Conservation (phyloP, 2,113 vertebrate species). For the Seriola aureovittata region DNA sequence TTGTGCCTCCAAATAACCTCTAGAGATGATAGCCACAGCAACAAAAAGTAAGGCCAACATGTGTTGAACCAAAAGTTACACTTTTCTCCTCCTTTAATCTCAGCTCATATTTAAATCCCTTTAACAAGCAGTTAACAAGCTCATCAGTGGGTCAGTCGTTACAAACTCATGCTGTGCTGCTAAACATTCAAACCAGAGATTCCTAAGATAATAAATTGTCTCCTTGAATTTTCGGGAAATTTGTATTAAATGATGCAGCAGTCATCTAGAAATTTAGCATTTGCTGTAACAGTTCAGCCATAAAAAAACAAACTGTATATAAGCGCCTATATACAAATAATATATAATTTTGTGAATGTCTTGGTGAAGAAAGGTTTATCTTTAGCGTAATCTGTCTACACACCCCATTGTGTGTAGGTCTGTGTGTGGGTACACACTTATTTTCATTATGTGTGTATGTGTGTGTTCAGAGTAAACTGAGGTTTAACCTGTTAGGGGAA, state of each 20-base stretch:
- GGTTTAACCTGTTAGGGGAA: slow-evolving; percentile 79
- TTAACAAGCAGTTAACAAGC: slow-evolving; percentile 18
- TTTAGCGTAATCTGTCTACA: not conserved
- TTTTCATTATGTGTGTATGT: slow-evolving; percentile 46
- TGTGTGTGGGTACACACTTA: slow-evolving; percentile 13
- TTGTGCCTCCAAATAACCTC: not conserved
- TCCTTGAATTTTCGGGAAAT: not conserved
- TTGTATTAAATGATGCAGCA: slow-evolving; percentile 16
- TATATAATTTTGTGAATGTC: not conserved
- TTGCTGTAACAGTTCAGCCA: not conserved
- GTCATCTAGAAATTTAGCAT: not conserved
- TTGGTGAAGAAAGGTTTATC: not conserved
- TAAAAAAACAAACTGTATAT: not conserved
- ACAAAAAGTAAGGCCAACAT: not conserved
- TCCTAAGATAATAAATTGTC: not conserved
- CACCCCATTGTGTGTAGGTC: not conserved
- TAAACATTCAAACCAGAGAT: slow-evolving; percentile 2
- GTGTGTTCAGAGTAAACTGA: slow-evolving; percentile 58
- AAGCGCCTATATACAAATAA: not conserved
- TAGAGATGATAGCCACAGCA: not conserved
- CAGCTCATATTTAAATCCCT: not conserved
- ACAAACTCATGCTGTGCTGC: slow-evolving; percentile 15
- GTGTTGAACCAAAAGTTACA: not conserved
- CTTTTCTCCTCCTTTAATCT: not conserved
- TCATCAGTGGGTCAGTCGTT: not conserved